Evolutionary conservation across 2,113 vertebrate species (phyloP).

Genomic region (Corynorhinus townsendii): DNA sequence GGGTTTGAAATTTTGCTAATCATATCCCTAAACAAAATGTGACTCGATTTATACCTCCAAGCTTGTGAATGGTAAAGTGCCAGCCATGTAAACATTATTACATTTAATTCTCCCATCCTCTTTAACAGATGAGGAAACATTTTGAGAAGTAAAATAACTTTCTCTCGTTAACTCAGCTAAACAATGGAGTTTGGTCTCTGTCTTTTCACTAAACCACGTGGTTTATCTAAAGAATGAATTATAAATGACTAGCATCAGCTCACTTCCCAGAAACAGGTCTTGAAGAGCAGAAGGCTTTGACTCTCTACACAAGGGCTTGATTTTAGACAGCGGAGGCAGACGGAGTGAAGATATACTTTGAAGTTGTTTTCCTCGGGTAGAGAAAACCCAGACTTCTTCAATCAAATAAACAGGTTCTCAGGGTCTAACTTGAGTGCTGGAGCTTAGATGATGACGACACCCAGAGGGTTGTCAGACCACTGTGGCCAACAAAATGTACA

Average conservation of each 20-base stretch:
- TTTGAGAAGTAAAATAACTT: neutral
- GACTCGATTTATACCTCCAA: neutral
- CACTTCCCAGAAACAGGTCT: constrained; percentile 9
- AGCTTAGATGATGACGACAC: constrained; percentile 50
- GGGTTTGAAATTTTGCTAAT: neutral
- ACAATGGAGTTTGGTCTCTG: neutral
- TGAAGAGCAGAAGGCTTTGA: neutral
- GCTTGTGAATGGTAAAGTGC: neutral
- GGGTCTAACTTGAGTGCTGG: neutral
- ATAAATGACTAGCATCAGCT: neutral
- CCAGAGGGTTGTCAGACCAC: constrained; percentile 23
- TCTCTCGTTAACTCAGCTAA: neutral
- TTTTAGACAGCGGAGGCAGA: neutral
- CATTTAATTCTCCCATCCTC: neutral
- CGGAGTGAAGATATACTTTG: neutral
- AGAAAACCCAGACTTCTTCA: constrained; percentile 10
- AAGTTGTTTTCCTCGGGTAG: constrained; percentile 6
- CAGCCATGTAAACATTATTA: neutral
- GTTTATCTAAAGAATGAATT: neutral
- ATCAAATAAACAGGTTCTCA: neutral
- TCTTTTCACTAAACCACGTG: neutral
- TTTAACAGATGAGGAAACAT: neutral
- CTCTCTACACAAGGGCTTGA: neutral
- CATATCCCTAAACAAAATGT: neutral
- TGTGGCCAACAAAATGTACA: constrained; percentile 24